These are phyloP conservation scores for Monodelphis domestica DNA, from an alignment of 2,797 vertebrate species.

Conservation along the genomic window DNA sequence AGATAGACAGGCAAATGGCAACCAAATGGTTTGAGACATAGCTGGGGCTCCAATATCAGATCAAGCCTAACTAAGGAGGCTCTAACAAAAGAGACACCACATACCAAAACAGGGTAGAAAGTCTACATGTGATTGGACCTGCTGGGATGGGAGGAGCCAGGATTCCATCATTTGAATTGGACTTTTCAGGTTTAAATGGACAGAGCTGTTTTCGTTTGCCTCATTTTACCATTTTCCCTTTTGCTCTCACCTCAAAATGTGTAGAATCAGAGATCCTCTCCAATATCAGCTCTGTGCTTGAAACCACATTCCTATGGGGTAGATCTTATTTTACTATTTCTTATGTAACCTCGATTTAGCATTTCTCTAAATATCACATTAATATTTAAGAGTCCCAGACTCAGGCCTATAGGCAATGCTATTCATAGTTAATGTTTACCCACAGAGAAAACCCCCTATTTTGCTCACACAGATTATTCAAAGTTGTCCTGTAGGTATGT, in stretches of 20 bases:
- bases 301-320: background rate
- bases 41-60: background rate
- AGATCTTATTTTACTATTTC: conserved; percentile 22
- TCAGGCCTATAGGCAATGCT: conserved; percentile 34
- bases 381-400: conserved; percentile 47
- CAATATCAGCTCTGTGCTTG: conserved; percentile 18
- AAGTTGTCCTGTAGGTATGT: conserved; percentile 37
- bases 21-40: background rate
- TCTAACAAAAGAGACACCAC: background rate
- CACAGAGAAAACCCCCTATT: background rate
- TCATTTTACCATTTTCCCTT: conserved; percentile 9
- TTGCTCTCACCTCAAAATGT: background rate
- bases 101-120: background rate
- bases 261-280: background rate
- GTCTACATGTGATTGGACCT: background rate
- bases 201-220: background rate
- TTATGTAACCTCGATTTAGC: conserved; percentile 15
- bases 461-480: conserved; percentile 53
- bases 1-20: background rate
- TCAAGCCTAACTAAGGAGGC: background rate
- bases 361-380: conserved; percentile 52
- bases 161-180: background rate
- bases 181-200: background rate
- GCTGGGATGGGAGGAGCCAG: background rate
- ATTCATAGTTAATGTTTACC: conserved; percentile 41